phyloP scores from a whole-genome alignment of 1,140 invertebrate genomes.

The Chrysopa pallens region DNA sequence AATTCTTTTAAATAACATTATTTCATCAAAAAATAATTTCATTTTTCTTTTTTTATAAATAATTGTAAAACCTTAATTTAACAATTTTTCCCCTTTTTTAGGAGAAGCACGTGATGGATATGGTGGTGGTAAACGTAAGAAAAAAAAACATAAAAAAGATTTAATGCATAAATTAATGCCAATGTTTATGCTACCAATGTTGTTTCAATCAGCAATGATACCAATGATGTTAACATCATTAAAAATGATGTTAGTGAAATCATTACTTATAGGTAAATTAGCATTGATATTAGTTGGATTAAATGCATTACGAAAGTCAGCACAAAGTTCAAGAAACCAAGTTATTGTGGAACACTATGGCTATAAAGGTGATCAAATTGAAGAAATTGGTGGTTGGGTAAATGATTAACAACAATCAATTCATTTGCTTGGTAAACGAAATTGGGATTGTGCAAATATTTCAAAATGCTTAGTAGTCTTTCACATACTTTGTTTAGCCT shows the following conservation, averaged over 20 bases:
- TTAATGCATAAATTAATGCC: slow-evolving; percentile 35
- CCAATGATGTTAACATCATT: slow-evolving; percentile 38
- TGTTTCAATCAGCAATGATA: slow-evolving; percentile 39
- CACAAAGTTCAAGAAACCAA: slow-evolving; percentile 11
- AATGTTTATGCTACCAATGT: slow-evolving; percentile 40
- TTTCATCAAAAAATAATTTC: too few relatives aligned
- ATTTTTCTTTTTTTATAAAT: too few relatives aligned
- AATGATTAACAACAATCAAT: background rate
- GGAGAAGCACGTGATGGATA: background rate
- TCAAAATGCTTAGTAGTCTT: too few relatives aligned
- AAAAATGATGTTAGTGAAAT: slow-evolving; percentile 43
- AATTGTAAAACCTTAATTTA: too few relatives aligned
- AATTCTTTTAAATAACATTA: too few relatives aligned
- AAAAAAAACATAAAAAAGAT: slow-evolving; percentile 23
- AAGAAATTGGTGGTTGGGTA: background rate
- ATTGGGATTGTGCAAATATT: too few relatives aligned
- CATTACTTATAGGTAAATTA: slow-evolving; percentile 40
- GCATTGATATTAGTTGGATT: slow-evolving; percentile 36
- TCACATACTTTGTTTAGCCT: too few relatives aligned
- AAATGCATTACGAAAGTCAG: slow-evolving; percentile 33
- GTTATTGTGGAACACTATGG: slow-evolving; percentile 3
- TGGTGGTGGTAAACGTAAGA: background rate
- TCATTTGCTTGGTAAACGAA: too few relatives aligned
- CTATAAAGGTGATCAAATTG: background rate
- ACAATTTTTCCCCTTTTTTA: too few relatives aligned